Conservation (phyloP, 2,797 vertebrate genomes). For the Tenualosa thibaudeaui region DNA sequence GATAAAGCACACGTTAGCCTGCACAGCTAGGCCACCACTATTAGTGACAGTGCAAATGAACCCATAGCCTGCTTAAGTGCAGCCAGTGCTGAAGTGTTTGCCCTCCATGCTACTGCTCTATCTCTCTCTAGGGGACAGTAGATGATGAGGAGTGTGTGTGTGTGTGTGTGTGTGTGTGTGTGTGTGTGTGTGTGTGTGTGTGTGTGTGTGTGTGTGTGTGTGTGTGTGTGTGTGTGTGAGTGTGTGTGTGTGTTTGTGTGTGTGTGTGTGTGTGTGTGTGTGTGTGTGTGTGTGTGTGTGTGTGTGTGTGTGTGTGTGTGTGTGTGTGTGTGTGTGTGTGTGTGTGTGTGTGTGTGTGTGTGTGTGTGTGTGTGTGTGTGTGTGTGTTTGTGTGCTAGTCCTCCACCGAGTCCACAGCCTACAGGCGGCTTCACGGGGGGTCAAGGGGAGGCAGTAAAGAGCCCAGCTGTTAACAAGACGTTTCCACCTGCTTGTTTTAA, state of each 20-base stretch:
- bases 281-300: neutral
- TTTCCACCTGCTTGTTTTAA: constrained; percentile 50
- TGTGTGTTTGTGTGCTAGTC: neutral
- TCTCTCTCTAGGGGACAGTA: neutral
- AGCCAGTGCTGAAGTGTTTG: neutral
- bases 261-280: no score
- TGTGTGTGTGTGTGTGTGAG: neutral
- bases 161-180: no score
- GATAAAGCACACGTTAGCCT: no score
- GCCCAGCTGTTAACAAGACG: constrained; percentile 53
- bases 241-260: no score
- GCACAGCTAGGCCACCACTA: neutral
- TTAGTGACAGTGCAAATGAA: neutral
- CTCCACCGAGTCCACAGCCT: neutral
- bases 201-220: no score
- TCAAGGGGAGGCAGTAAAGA: constrained; percentile 46
- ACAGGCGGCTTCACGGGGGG: constrained; percentile 29
- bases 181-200: no score
- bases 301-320: no score
- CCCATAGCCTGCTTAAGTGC: neutral
- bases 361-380: no score
- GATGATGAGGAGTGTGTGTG: neutral
- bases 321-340: no score
- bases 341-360: no score
- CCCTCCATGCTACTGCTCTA: neutral